These are phyloP conservation scores for Nomada flava DNA, from an alignment of 2,888 invertebrate species.

Conservation along the genomic window DNA sequence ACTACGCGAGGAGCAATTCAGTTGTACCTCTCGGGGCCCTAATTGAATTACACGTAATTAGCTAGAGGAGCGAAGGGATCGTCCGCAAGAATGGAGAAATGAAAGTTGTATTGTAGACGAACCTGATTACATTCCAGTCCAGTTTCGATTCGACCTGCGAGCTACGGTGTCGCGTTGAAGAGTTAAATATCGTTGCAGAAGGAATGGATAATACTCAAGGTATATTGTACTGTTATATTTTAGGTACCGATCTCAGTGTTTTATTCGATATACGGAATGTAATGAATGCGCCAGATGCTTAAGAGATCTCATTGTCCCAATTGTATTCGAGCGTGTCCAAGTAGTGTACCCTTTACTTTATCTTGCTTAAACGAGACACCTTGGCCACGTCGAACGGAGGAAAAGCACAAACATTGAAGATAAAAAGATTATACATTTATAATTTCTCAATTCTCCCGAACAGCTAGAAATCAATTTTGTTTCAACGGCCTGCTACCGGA, in stretches of 20 bases:
- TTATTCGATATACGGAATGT: constrained; percentile 58
- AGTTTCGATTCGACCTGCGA: constrained; percentile 42
- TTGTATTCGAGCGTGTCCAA: constrained; percentile 45
- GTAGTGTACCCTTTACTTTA: not conserved
- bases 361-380: not conserved
- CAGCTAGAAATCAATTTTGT: constrained; percentile 5
- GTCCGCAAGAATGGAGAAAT: constrained; percentile 4
- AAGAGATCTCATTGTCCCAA: constrained; percentile 60
- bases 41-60: constrained; percentile 47
- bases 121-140: constrained; percentile 60
- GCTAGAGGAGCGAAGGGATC: constrained; percentile 21
- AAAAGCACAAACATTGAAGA: constrained; percentile 11
- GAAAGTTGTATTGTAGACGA: constrained; percentile 33
- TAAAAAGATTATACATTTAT: constrained; percentile 56
- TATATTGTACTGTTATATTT: constrained; percentile 76
- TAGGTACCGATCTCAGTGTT: constrained; percentile 79
- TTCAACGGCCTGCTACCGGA: constrained; percentile 17
- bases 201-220: constrained; percentile 74
- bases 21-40: constrained; percentile 34
- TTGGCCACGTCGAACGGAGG: constrained; percentile 40
- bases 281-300: constrained; percentile 47
- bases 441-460: constrained; percentile 22
- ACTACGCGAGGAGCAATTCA: constrained; percentile 10
- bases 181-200: constrained; percentile 71
- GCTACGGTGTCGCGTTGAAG: constrained; percentile 50